Evolutionary conservation across 2,888 invertebrate genomes (phyloP).

Genomic region (Slavum lentiscoides): DNA sequence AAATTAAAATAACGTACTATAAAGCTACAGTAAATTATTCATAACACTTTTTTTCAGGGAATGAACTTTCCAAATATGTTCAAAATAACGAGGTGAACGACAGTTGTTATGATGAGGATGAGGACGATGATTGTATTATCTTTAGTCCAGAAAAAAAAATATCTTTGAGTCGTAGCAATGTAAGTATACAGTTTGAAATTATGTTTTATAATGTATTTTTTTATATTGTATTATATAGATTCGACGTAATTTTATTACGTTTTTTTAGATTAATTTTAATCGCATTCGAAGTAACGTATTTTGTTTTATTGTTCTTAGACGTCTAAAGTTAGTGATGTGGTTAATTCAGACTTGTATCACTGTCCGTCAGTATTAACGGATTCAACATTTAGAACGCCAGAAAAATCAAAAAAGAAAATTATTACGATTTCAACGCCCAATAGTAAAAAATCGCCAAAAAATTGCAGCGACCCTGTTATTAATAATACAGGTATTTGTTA

Average conservation of each 20-base stretch:
- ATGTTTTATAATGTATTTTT: not conserved
- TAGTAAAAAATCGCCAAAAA: slow-evolving; percentile 2
- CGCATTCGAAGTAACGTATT: no score
- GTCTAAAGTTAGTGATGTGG: not conserved
- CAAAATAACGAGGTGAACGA: not conserved
- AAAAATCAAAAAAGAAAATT: not conserved
- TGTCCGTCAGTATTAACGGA: slow-evolving; percentile 13
- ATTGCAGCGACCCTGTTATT: not conserved
- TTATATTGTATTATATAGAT: not conserved
- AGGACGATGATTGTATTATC: slow-evolving; percentile 26
- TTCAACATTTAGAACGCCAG: not conserved
- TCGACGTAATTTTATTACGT: no score
- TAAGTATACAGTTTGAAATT: slow-evolving; percentile 7
- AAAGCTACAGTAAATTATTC: no score
- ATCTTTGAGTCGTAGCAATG: not conserved
- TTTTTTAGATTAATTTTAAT: no score
- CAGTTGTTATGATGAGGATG: not conserved
- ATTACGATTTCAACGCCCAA: not conserved
- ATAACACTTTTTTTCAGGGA: not conserved
- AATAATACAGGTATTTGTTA: slow-evolving; percentile 6
- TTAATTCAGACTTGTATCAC: not conserved
- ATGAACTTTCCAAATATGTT: not conserved
- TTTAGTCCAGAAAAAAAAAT: slow-evolving; percentile 31
- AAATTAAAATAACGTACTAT: no score
- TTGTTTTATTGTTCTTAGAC: slow-evolving; percentile 10